Evolutionary conservation across 2,113 vertebrate species (phyloP).

Genomic region (Corapipo altera): DNA sequence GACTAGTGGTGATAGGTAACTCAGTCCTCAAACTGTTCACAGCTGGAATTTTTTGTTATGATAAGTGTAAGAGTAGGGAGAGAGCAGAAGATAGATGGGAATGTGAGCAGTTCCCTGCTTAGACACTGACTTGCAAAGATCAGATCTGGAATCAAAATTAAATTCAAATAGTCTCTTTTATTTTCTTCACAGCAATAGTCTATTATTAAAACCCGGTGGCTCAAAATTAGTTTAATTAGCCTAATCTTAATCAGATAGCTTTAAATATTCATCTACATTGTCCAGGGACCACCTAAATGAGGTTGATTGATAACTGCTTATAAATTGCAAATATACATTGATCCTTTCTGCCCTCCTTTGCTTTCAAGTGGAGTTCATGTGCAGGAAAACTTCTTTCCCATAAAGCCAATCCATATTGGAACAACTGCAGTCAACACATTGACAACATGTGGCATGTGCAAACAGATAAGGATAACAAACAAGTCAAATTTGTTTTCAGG

Average conservation of each 20-base stretch:
- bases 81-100: background rate
- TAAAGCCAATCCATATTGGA: background rate
- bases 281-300: background rate
- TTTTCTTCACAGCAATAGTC: background rate
- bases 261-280: background rate
- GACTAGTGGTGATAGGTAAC: background rate
- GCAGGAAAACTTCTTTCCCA: background rate
- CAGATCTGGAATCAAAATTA: background rate
- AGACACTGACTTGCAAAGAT: background rate
- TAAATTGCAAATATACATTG: background rate
- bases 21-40: background rate
- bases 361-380: background rate
- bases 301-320: background rate
- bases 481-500: background rate
- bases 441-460: background rate
- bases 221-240: background rate
- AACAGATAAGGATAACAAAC: background rate
- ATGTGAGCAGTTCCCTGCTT: background rate
- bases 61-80: background rate
- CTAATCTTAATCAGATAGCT: background rate
- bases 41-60: background rate
- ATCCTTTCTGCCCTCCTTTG: background rate
- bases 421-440: background rate
- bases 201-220: background rate
- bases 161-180: background rate